Conservation (phyloP, 2,797 vertebrate genomes). For the Lepilemur septentrionalis region DNA sequence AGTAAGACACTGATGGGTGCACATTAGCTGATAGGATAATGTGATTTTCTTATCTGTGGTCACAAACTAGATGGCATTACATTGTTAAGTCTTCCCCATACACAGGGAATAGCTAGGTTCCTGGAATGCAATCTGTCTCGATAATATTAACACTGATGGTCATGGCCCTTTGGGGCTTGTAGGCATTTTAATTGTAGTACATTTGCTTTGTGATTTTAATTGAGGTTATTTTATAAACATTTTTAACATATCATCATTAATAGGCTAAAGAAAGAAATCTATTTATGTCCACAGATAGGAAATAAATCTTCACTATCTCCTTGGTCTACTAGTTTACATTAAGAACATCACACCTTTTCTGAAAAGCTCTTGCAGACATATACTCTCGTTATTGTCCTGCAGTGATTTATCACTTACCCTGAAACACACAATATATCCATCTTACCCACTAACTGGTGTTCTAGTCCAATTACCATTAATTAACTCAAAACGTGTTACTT, state of each 20-base stretch:
- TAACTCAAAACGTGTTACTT: constrained; percentile 66
- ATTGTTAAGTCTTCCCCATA: constrained; percentile 62
- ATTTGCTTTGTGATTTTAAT: constrained; percentile 81
- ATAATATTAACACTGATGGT: constrained; percentile 77
- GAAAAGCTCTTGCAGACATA: constrained; percentile 84
- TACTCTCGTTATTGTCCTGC: constrained; percentile 81
- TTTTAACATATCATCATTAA: constrained; percentile 85
- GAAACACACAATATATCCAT: constrained; percentile 76
- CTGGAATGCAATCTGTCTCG: constrained; percentile 77
- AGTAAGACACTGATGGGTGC: neutral
- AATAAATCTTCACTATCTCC: constrained; percentile 85
- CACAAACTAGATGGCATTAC: neutral
- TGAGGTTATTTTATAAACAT: constrained; percentile 82
- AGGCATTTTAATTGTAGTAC: constrained; percentile 78
- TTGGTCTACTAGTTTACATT: constrained; percentile 81
- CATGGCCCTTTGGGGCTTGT: constrained; percentile 72
- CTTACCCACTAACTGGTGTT: constrained; percentile 69
- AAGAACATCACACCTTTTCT: constrained; percentile 78
- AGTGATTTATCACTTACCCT: constrained; percentile 82
- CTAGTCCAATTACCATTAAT: constrained; percentile 65
- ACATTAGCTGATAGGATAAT: neutral
- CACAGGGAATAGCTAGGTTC: constrained; percentile 57
- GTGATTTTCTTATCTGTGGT: neutral
- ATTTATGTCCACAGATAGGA: constrained; percentile 81
- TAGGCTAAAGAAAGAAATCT: constrained; percentile 83